A percentile compares a stretch with the other conserved stretches of the same genome.
Evolutionary conservation across 1,140 invertebrate genomes (phyloP).

Genomic region (Drosophila rhopaloa): DNA sequence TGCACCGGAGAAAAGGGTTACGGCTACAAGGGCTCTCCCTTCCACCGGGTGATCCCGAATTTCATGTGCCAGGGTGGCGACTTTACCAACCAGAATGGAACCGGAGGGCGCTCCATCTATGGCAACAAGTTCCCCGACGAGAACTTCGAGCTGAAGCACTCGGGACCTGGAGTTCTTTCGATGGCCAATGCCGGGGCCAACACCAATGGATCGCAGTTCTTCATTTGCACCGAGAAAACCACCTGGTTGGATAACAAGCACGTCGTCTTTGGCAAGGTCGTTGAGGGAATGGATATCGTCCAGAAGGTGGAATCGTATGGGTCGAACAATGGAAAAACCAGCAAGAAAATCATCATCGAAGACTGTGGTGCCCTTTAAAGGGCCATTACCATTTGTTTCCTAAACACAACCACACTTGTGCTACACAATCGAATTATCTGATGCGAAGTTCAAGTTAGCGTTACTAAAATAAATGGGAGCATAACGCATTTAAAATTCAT

Average conservation of each 20-base stretch:
- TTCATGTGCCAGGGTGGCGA: constrained; percentile 99
- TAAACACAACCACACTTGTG: background rate
- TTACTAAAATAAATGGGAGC: background rate
- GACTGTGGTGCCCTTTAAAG: constrained; percentile 88
- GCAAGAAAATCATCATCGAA: constrained; percentile 91
- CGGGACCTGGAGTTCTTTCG: constrained; percentile 93
- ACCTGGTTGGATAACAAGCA: constrained; percentile 97
- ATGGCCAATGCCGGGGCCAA: constrained; percentile 98
- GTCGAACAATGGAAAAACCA: constrained; percentile 93
- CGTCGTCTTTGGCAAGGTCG: constrained; percentile 97
- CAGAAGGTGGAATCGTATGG: constrained; percentile 93
- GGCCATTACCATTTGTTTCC: background rate
- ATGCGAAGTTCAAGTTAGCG: background rate
- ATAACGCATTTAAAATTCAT: too few relatives aligned
- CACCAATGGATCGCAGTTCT: constrained; percentile 98
- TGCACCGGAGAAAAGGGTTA: constrained; percentile 97
- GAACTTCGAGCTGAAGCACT: constrained; percentile 97
- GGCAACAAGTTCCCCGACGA: constrained; percentile 97
- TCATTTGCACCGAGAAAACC: constrained; percentile 97
- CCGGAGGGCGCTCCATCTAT: constrained; percentile 97
- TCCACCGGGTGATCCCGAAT: constrained; percentile 98
- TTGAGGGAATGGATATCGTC: constrained; percentile 98
- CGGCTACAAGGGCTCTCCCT: constrained; percentile 94
- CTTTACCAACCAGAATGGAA: constrained; percentile 97
- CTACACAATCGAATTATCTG: background rate